These are phyloP conservation scores for Chrysopa pallens DNA, from an alignment of 1,140 invertebrate genomes.

Conservation along the genomic window DNA sequence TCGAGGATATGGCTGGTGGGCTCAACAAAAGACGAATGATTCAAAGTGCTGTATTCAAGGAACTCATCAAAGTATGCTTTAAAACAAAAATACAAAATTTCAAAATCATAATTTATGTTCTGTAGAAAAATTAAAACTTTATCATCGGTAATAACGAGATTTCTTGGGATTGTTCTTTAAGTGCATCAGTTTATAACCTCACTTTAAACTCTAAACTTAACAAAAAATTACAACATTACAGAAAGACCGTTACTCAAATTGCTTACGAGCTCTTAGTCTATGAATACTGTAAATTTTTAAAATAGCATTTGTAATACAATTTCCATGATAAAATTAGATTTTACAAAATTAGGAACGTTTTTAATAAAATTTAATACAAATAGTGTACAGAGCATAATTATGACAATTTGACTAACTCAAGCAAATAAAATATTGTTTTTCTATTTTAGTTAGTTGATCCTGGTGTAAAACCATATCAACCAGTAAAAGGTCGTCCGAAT, in stretches of 20 bases:
- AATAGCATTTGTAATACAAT: no score
- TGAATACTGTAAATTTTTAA: no score
- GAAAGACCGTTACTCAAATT: no score
- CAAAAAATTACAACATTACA: no score
- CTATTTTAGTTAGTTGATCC: conserved; percentile 82
- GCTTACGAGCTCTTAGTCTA: no score
- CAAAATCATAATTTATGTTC: conserved; percentile 1
- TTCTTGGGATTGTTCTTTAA: no score
- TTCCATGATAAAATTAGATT: conserved; percentile 1
- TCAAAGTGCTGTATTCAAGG: conserved; percentile 96
- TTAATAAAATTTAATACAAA: conserved; percentile 3
- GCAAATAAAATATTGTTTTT: conserved; percentile 5
- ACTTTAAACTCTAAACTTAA: no score
- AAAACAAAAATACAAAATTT: not conserved
- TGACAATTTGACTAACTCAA: not conserved
- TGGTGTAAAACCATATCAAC: conserved; percentile 92
- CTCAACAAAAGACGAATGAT: conserved; percentile 98
- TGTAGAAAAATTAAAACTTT: no score
- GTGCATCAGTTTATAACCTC: no score
- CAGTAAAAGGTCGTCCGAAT: conserved; percentile 88
- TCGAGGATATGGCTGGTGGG: conserved; percentile 99
- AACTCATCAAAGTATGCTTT: conserved; percentile 80
- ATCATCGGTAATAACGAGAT: no score
- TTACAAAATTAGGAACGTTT: not conserved
- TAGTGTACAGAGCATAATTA: not conserved